Evolutionary conservation across 23 tunicate species (phyloP).

Genomic region (Aplidium turbinatum): DNA sequence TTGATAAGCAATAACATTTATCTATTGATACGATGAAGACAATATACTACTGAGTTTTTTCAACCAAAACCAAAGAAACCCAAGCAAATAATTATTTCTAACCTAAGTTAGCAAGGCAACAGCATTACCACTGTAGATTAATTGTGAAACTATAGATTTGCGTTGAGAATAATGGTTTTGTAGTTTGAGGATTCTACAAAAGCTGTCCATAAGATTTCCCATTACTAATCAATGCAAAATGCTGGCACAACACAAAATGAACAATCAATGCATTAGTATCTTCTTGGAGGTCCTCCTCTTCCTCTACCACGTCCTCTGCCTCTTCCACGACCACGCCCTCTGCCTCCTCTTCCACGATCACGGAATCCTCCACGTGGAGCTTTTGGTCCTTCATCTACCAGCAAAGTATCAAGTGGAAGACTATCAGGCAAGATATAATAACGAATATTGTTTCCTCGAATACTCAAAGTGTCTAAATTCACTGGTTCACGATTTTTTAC

Average conservation of each 20-base stretch:
- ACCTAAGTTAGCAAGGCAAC: not conserved
- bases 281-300: constrained; percentile 84
- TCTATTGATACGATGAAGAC: too few relatives aligned
- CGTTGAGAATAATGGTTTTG: too few relatives aligned
- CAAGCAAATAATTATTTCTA: not conserved
- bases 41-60: too few relatives aligned
- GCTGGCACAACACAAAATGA: not conserved
- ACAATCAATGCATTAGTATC: constrained; percentile 23
- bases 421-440: constrained; percentile 87
- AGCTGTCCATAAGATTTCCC: too few relatives aligned
- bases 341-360: constrained; percentile 83
- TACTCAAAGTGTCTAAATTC: constrained; percentile 73
- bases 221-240: too few relatives aligned
- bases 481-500: constrained; percentile 89
- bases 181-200: too few relatives aligned
- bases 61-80: too few relatives aligned
- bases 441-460: constrained; percentile 92
- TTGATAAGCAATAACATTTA: too few relatives aligned
- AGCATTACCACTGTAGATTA: not conserved
- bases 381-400: constrained; percentile 95
- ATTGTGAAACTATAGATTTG: too few relatives aligned
- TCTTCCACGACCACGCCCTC: constrained; percentile 53
- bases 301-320: constrained; percentile 74
- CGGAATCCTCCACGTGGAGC: constrained; percentile 58
- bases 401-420: constrained; percentile 79